Base-by-base conservation (phyloP, 2,888 invertebrate species). In the Opisthograptis luteolata region DNA sequence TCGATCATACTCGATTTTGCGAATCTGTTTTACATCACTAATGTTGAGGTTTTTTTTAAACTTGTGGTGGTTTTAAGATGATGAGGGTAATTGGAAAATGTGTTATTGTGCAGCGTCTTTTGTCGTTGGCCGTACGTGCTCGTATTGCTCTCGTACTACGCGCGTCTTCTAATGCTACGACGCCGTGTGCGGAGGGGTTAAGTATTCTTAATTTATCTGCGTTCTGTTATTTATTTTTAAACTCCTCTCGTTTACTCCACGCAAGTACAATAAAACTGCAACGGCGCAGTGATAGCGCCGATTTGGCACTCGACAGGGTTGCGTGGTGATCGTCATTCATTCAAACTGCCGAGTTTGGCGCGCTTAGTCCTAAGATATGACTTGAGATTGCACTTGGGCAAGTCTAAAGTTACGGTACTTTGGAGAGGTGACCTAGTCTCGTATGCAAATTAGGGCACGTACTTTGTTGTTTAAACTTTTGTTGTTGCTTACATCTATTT, bases 221-320 rank as follows among this genome's bases (percentile, higher is more conserved):
- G n/a, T n/a, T n/a, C n/a, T n/a, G n/a, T 15, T 31, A 25, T 25
- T 35, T 42, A 42, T 36, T 28, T 24, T 40, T 40, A 44, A 45
- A 44, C 41, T 42, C 27, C 24, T 9, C 41, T 25, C 32, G 32
- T 49, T 35, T 40, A 14, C 40, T 41, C 24, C 40, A 44, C 19
- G 28, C 43, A 30, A 40, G 40, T 44, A 51, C 25, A 30, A 51
- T 51, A 51, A 51, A 50, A 39, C 6, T 45, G 50, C 50, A 50
- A 30, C 25, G 30, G 19, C 24, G 44, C 25, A 24, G 50, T 40
- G 44, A 51, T 49, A 34, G 50, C 36, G 14, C 30, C 44, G 30
- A 44, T 45, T 51, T 51, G 50, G 50, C 50, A 51, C 17, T 0
- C 8, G 8, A 10, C 7, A 8, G 9, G 27, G 36, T 20, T 40